Evolutionary conservation across 2,888 invertebrate genomes (phyloP).

Genomic region (Andricus quercusramuli): DNA sequence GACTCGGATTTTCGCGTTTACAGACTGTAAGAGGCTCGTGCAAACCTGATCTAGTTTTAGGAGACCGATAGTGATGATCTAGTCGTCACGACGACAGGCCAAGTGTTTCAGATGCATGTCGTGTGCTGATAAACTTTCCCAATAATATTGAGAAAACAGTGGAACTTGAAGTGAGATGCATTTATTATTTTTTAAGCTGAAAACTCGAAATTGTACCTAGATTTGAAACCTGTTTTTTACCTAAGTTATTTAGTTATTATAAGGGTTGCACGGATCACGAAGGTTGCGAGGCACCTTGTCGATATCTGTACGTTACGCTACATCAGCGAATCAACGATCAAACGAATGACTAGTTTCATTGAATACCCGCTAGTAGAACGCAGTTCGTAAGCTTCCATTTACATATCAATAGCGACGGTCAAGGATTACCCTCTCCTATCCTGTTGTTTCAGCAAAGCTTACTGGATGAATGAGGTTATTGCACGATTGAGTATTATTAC

Average conservation of each 20-base stretch:
- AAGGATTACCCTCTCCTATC: conserved; percentile 31
- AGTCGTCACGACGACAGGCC: conserved; percentile 9
- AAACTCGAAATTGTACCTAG: background rate
- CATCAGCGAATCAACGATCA: conserved; percentile 25
- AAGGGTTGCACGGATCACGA: background rate
- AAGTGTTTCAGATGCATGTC: background rate
- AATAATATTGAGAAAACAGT: background rate
- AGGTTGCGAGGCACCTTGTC: background rate
- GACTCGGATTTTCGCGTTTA: conserved; percentile 61
- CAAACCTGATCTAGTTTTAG: conserved; percentile 31
- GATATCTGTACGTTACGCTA: conserved; percentile 15
- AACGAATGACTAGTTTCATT: conserved; percentile 54
- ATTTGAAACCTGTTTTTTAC: conserved; percentile 24
- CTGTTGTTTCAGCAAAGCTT: conserved; percentile 31
- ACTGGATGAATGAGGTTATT: conserved; percentile 16
- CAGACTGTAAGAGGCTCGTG: conserved; percentile 57
- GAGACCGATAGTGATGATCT: background rate
- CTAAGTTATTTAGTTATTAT: conserved; percentile 10
- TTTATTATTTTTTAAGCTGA: conserved; percentile 7
- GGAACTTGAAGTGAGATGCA: conserved; percentile 4
- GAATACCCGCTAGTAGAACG: conserved; percentile 62
- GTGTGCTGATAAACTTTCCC: conserved; percentile 2
- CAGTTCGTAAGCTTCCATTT: conserved; percentile 65
- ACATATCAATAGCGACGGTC: conserved; percentile 61
- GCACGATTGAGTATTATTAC: background rate